Evolutionary conservation across 2,797 vertebrate species (phyloP).

Genomic region (Tinamus major): DNA sequence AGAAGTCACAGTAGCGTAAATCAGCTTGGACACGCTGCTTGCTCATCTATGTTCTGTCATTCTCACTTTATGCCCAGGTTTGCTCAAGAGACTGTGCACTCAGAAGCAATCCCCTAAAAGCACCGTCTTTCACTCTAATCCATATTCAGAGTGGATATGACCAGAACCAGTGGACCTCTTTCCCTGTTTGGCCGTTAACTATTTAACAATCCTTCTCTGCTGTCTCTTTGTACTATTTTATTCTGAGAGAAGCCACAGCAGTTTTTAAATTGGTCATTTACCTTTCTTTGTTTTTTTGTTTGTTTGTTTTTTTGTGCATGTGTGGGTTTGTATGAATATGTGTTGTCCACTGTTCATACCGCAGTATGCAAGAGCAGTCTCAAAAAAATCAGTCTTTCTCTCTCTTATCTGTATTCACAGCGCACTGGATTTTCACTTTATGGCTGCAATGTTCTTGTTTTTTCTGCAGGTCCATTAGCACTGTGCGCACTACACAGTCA

Average conservation of each 20-base stretch:
- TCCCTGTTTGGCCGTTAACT: neutral
- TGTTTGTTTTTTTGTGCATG: no score
- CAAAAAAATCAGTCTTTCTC: neutral
- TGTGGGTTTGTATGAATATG: neutral
- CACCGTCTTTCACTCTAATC: no score
- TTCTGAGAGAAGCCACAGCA: neutral
- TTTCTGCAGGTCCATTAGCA: constrained; percentile 57
- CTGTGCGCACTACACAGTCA: neutral
- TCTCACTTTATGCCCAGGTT: constrained; percentile 12
- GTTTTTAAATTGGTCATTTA: neutral
- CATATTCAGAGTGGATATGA: neutral
- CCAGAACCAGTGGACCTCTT: neutral
- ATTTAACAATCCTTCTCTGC: neutral
- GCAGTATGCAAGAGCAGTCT: neutral
- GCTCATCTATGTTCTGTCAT: constrained; percentile 49
- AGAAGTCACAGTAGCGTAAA: neutral
- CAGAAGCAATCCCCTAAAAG: no score
- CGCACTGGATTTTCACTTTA: constrained; percentile 19
- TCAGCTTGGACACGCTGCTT: neutral
- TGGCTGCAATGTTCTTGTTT: constrained; percentile 43
- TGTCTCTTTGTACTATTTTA: neutral
- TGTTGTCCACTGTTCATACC: neutral
- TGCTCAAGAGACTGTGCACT: neutral
- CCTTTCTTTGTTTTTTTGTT: neutral
- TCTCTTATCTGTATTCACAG: constrained; percentile 62